Base-by-base conservation (phyloP, 2,888 invertebrate genomes). In the Exocentrus adspersus region DNA sequence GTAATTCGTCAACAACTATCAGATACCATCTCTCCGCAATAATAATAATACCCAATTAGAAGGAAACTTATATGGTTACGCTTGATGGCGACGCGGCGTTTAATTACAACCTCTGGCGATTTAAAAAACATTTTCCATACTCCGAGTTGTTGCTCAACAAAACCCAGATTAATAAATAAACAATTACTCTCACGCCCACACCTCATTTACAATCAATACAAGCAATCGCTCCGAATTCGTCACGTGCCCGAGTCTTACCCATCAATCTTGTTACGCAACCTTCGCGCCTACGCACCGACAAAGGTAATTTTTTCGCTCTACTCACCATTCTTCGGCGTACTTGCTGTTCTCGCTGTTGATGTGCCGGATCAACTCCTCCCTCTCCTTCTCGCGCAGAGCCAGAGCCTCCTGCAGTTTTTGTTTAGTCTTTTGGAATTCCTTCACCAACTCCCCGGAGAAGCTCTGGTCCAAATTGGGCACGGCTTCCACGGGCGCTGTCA, bases 371-470 rank as follows among this genome's bases (percentile, higher is more conserved):
- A 87, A 78, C 70, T 87, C 87, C 67, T 87, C 87, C 57, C 86
- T 76, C 73, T 87, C 86, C 62, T 81, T 81, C 69, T 86, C 87
- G 68, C 86, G 83, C 41, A 84, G 77, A 21, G 84, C 85, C 69
- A 88, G 78, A 28, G 87, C 85, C 70, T 88, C 87, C 75, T 88
- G 87, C 60, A 87, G 79, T 67, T 88, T 87, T 79, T 90, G 90
- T 77, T 91, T 92, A 75, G 91, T 90, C 71, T 90, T 88, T 80
- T 93, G 93, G 78, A 91, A 94, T 78, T 93, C 92, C 77, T 91
- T 92, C 74, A 92, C 87, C 62, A 93, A 82, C 77, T 93, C 93
- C 50, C 92, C 87, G 77, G 84, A 85, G 75, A 83, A 86, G 65
- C 85, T 86, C 58, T 84, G 84, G 62, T 86, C 85, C 51, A 84